phyloP scores from a whole-genome alignment of 2,888 invertebrate genomes.

The Lasioglossum zephyrum region DNA sequence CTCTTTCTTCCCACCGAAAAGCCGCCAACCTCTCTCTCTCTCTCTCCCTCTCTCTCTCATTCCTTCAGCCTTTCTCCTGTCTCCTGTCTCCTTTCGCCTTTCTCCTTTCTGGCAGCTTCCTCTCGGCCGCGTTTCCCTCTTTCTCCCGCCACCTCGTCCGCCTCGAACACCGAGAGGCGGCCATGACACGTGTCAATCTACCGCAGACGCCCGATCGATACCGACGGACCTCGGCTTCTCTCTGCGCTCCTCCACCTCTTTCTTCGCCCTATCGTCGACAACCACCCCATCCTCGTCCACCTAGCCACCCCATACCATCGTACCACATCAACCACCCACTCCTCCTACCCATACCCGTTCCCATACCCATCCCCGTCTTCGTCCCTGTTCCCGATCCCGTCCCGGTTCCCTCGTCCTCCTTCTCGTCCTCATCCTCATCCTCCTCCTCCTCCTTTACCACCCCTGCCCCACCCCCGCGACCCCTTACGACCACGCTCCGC shows the following conservation, averaged over 20 bases:
- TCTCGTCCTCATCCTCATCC: slow-evolving; percentile 22
- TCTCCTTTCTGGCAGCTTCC: slow-evolving; percentile 49
- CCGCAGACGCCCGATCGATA: slow-evolving; percentile 84
- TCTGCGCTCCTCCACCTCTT: slow-evolving; percentile 71
- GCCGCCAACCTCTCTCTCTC: slow-evolving; percentile 19
- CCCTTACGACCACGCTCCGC: slow-evolving; percentile 56
- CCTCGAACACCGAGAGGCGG: slow-evolving; percentile 78
- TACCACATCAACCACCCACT: slow-evolving; percentile 28
- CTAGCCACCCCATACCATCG: slow-evolving; percentile 54
- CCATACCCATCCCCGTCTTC: background rate
- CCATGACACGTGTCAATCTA: slow-evolving; percentile 85
- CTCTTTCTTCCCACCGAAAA: slow-evolving; percentile 35
- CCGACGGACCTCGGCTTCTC: slow-evolving; percentile 81
- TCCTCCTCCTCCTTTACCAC: slow-evolving; percentile 25
- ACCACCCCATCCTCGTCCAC: slow-evolving; percentile 61
- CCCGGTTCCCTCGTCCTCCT: background rate
- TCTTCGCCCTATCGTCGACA: slow-evolving; percentile 72
- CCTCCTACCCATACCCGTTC: slow-evolving; percentile 21
- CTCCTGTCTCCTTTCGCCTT: slow-evolving; percentile 34
- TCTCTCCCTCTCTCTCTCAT: slow-evolving; percentile 39
- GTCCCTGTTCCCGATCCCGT: background rate
- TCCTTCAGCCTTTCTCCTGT: slow-evolving; percentile 17
- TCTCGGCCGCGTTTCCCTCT: slow-evolving; percentile 54
- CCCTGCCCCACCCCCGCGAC: slow-evolving; percentile 37
- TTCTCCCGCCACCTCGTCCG: slow-evolving; percentile 63